Conservation (phyloP, 2,113 vertebrate genomes). For the Psittacus erithacus region DNA sequence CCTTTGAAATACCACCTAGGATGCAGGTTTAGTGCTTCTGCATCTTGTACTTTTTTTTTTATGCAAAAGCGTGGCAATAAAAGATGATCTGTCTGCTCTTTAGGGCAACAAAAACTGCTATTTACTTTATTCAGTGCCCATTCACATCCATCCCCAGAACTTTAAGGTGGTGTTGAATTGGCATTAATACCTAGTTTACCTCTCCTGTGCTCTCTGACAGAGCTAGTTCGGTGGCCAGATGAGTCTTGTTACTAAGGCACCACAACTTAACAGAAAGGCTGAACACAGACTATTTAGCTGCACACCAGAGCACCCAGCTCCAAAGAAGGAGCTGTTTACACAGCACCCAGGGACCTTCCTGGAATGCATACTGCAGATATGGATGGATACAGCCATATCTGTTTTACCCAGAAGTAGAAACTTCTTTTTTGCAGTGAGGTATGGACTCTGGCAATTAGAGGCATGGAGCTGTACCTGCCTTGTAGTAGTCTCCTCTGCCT, state of each 20-base stretch:
- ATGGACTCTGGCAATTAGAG: not conserved
- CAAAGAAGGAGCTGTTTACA: not conserved
- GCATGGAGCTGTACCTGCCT: not conserved
- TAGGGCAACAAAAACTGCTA: not conserved
- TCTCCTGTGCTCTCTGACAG: not conserved
- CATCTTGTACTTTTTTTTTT: rapidly evolving
- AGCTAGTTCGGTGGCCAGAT: not conserved
- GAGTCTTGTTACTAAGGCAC: not conserved
- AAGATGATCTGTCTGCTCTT: not conserved
- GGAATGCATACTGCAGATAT: not conserved
- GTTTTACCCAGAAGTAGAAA: not conserved
- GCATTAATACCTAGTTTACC: not conserved
- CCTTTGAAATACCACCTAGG: not conserved
- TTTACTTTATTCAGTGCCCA: not conserved
- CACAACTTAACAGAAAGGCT: not conserved
- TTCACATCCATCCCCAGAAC: not conserved
- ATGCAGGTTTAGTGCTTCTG: not conserved
- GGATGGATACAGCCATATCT: not conserved
- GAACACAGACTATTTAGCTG: not conserved
- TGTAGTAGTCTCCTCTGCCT: not conserved
- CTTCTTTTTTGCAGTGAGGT: not conserved
- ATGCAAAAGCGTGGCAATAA: not conserved
- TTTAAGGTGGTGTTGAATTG: not conserved
- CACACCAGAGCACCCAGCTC: not conserved
- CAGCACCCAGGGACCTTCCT: not conserved